These are phyloP conservation scores for Leptopilina drosophilae DNA, from an alignment of 2,888 invertebrate species.

Conservation along the genomic window DNA sequence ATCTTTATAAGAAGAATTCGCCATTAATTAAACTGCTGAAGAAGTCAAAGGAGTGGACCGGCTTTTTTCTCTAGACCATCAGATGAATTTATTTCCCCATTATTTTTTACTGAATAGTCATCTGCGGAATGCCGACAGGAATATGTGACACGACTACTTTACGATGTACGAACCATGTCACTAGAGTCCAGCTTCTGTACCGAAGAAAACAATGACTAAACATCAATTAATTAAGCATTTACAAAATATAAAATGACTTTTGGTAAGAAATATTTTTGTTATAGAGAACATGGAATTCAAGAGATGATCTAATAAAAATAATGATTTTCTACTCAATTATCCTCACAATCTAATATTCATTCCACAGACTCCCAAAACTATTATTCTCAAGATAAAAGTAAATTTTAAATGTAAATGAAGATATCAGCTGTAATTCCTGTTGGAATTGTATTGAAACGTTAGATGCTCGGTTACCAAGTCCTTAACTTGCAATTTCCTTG, in stretches of 20 bases:
- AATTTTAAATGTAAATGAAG: not conserved
- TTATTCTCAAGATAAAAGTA: no score
- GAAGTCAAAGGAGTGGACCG: conserved; percentile 17
- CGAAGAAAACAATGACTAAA: conserved; percentile 7
- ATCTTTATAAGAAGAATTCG: conserved; percentile 10
- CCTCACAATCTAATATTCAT: not conserved
- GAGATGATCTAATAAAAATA: no score
- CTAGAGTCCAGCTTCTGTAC: conserved; percentile 5
- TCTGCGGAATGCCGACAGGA: conserved; percentile 26
- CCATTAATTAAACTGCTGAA: conserved; percentile 17
- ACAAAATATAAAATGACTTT: not conserved
- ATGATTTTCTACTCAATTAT: not conserved
- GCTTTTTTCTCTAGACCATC: conserved; percentile 10
- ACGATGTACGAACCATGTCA: conserved; percentile 34
- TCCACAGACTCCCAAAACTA: not conserved
- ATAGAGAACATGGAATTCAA: no score
- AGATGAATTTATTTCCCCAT: conserved; percentile 27
- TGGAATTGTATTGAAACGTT: not conserved
- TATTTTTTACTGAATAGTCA: conserved; percentile 32
- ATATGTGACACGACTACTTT: conserved; percentile 27
- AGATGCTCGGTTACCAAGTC: not conserved
- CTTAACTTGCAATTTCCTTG: not conserved
- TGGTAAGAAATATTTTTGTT: no score
- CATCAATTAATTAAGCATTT: conserved; percentile 32
- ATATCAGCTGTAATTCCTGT: not conserved